These are phyloP conservation scores for Prosapia bicincta DNA, from an alignment of 2,888 invertebrate genomes.

Conservation along the genomic window DNA sequence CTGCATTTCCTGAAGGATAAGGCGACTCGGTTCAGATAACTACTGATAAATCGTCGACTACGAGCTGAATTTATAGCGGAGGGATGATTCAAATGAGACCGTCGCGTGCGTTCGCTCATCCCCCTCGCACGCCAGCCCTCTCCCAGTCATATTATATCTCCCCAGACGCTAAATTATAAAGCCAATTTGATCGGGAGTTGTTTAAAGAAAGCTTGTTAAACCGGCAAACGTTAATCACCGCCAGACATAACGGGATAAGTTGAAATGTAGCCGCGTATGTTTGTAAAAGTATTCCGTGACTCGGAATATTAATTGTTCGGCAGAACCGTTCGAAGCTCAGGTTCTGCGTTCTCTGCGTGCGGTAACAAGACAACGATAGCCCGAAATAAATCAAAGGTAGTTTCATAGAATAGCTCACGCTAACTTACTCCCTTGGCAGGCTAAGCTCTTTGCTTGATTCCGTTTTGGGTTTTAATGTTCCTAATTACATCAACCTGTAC, in stretches of 20 bases:
- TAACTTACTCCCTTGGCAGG: not conserved
- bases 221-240: not conserved
- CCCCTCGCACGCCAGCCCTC: not conserved
- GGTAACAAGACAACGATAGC: not conserved
- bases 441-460: not conserved
- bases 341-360: not conserved
- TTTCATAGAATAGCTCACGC: not conserved
- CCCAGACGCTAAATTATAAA: not conserved
- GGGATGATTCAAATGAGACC: conserved; percentile 2
- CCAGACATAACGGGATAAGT: not conserved
- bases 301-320: not conserved
- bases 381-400: not conserved
- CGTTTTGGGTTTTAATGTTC: not conserved
- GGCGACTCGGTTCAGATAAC: not conserved
- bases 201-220: not conserved
- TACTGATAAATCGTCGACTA: not conserved
- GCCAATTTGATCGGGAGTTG: not conserved
- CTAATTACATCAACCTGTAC: not conserved
- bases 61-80: not conserved
- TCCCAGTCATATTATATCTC: not conserved
- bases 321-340: not conserved
- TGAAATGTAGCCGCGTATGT: not conserved
- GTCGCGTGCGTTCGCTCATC: not conserved
- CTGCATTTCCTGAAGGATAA: not conserved
- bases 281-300: not conserved